phyloP scores from a whole-genome alignment of 2,888 invertebrate genomes.

The Dyspetes luteomarginatus region DNA sequence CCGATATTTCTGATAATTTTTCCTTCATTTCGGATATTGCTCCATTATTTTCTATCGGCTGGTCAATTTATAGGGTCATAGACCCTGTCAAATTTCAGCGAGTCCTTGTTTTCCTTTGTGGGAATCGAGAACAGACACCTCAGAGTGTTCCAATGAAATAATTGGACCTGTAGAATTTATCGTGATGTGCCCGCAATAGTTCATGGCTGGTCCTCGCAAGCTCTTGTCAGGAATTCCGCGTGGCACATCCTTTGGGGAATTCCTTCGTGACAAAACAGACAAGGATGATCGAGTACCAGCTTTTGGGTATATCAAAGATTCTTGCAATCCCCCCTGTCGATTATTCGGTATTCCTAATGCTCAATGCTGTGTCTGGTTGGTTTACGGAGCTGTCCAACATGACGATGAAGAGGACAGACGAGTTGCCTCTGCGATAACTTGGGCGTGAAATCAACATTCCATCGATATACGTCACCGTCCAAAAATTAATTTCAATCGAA shows the following conservation, averaged over 20 bases:
- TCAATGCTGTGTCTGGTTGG: constrained; percentile 66
- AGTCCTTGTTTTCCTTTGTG: neutral
- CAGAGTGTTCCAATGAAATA: constrained; percentile 32
- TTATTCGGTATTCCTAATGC: constrained; percentile 59
- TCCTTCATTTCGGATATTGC: constrained; percentile 76
- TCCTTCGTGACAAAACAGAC: constrained; percentile 67
- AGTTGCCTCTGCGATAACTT: constrained; percentile 67
- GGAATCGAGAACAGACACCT: constrained; percentile 33
- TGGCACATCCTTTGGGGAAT: constrained; percentile 65
- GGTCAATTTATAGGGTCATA: constrained; percentile 34
- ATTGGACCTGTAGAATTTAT: constrained; percentile 53
- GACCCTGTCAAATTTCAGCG: neutral
- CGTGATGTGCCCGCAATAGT: constrained; percentile 7
- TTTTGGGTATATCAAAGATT: constrained; percentile 64
- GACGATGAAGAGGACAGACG: constrained; percentile 39
- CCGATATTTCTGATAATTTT: constrained; percentile 76
- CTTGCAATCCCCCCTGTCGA: constrained; percentile 65
- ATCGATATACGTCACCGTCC: constrained; percentile 63
- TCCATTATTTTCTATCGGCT: constrained; percentile 73
- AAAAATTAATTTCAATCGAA: too few species aligned
- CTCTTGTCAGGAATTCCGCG: constrained; percentile 50
- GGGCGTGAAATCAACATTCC: constrained; percentile 65
- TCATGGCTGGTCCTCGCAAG: constrained; percentile 4
- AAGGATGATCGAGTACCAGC: constrained; percentile 68
- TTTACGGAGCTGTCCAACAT: constrained; percentile 25